Percentiles rank a stretch among this genome's conserved stretches.
These are phyloP conservation scores for Arctopsyche grandis DNA, from an alignment of 1,140 invertebrate genomes.

Conservation along the genomic window DNA sequence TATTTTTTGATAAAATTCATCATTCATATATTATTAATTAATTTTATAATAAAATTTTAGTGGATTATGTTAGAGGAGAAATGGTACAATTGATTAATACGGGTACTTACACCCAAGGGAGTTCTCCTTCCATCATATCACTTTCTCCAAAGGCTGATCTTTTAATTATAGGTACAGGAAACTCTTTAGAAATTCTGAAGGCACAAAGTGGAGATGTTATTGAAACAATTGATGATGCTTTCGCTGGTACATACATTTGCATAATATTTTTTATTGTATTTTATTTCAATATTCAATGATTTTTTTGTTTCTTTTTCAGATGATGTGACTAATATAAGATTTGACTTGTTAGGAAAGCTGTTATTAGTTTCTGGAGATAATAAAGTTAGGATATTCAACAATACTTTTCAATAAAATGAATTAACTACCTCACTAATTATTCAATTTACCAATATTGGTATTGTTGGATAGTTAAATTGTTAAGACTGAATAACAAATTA, in stretches of 20 bases:
- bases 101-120: conserved; percentile 68
- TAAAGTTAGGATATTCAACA: conserved; percentile 82
- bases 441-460: too few species aligned
- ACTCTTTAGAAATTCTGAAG: conserved; percentile 76
- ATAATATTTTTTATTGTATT: not conserved
- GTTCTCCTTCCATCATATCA: conserved; percentile 67
- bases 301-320: conserved; percentile 66
- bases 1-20: conserved; percentile 30
- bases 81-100: conserved; percentile 77
- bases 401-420: conserved; percentile 57
- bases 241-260: conserved; percentile 61
- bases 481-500: conserved; percentile 10
- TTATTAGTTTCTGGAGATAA: conserved; percentile 81
- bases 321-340: conserved; percentile 73
- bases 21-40: not conserved
- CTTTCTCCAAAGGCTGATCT: conserved; percentile 82
- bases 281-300: not conserved
- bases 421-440: too few species aligned
- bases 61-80: conserved; percentile 81
- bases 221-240: conserved; percentile 73
- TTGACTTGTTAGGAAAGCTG: conserved; percentile 79
- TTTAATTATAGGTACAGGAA: conserved; percentile 74
- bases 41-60: conserved; percentile 64
- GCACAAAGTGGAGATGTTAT: conserved; percentile 72
- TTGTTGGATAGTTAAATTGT: too few species aligned